Base-by-base conservation (phyloP, 2,113 vertebrate genomes). In the Mobula hypostoma region DNA sequence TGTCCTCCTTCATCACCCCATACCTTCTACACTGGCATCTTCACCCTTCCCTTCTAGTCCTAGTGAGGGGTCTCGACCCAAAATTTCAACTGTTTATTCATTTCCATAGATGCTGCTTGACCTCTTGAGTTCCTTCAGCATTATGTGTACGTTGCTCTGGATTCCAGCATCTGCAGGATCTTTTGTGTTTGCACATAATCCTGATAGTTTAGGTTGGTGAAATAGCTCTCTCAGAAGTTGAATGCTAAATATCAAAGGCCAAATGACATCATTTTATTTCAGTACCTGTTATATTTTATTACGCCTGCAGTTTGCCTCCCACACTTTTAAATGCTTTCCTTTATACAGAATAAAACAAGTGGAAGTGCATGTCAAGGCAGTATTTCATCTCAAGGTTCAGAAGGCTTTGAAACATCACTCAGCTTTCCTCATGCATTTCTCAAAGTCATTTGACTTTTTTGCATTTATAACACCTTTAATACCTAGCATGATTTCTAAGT, bases 321-420 rank as follows among this genome's bases (percentile, higher is more conserved):
- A 15, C 40, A 74, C 24, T 93, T 93, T 70, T 74, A 74, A 93
- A 93, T 93, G 70, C 24, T 40, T 74, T 76, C 36, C 19, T 4
- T 56, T 27, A 48, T 74, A 93, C 74, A 74, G 91, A 74, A 76
- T 93, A 74, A 48, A 74, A 48, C 70, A 92, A 93, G 68, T 76
- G 68, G 66, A 93, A 48, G 90, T 93, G 90, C 72, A 11, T 93
- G 32, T 76, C 70, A 29, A 93, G 70, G 19, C 36, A 72, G 32
- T 93, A 93, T 74, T 74, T 72, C 68, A 74, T 74, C 91, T 76
- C 91, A 76, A 76, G 91, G 70, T 29, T 93, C 40, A 74, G 36
- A 29, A 27, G 36, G 91, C 68, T 74, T 93, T 93, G 91, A 93
- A 56, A 74, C 36, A 93, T 93, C 24, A 12, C 91, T 93, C 29